Conservation (phyloP, 2,797 vertebrate genomes). For the Esox masquinongy region DNA sequence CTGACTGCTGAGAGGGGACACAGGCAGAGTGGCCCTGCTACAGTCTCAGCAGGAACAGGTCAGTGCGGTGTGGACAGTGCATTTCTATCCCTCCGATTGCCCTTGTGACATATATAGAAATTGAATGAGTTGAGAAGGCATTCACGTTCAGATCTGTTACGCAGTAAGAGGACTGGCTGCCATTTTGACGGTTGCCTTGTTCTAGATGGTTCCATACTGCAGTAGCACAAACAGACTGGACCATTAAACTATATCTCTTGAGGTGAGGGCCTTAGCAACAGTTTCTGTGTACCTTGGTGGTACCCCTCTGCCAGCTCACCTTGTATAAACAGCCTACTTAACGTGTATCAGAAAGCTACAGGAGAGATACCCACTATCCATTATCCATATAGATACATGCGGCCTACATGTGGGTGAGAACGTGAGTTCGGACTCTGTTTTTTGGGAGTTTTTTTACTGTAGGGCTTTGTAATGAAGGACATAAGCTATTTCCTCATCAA, state of each 20-base stretch:
- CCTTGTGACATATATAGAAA: background rate
- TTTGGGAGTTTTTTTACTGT: background rate
- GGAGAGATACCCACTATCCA: background rate
- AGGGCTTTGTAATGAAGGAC: constrained; percentile 10
- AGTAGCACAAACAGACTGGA: background rate
- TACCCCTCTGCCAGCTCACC: background rate
- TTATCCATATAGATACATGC: background rate
- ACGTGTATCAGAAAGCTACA: background rate
- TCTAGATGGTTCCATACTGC: background rate
- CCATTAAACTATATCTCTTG: background rate
- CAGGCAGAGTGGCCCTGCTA: constrained; percentile 80
- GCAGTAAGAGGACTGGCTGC: background rate
- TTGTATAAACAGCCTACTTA: background rate
- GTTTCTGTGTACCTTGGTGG: background rate
- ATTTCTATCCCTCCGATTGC: background rate
- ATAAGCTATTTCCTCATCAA: constrained; percentile 34
- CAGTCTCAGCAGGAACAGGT: constrained; percentile 85
- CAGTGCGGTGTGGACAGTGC: constrained; percentile 45
- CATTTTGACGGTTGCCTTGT: background rate
- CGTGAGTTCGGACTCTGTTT: background rate
- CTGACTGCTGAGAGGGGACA: constrained; percentile 86
- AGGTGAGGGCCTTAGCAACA: background rate
- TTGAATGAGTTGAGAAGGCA: background rate
- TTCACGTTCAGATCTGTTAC: background rate
- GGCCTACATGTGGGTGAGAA: background rate